phyloP scores from a whole-genome alignment of 2,888 invertebrate species.

The Drosophila nigricruria region DNA sequence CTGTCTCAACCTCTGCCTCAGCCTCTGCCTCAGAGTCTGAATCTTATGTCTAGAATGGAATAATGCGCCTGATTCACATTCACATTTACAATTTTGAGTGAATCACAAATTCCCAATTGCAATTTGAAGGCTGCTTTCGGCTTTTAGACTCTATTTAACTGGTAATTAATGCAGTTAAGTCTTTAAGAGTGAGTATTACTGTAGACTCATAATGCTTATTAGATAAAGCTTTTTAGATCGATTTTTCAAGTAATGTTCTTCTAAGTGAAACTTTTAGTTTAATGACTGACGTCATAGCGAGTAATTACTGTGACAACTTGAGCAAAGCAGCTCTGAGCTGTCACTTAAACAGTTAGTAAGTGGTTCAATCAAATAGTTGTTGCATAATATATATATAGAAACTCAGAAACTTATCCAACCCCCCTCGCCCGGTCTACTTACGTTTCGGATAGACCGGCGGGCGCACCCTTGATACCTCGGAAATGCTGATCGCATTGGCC shows the following conservation, averaged over 20 bases:
- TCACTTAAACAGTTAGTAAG: background rate
- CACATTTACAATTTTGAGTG: background rate
- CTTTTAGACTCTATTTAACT: background rate
- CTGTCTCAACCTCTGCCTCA: background rate
- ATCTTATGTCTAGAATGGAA: background rate
- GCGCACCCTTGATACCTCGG: conserved; percentile 58
- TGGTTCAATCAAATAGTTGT: background rate
- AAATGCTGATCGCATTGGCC: conserved; percentile 33
- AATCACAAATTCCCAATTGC: background rate
- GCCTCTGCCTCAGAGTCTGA: background rate
- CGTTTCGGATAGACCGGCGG: conserved; percentile 79
- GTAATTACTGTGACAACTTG: background rate
- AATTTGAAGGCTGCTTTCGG: background rate
- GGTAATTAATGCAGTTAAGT: background rate
- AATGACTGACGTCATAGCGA: background rate
- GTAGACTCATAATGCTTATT: background rate
- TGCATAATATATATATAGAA: background rate
- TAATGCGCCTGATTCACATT: background rate
- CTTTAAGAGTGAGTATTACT: background rate
- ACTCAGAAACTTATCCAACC: background rate
- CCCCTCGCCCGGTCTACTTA: conserved; percentile 50
- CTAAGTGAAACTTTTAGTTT: background rate
- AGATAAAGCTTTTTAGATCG: background rate
- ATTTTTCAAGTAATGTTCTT: background rate
- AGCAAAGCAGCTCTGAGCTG: background rate